Base-by-base conservation (phyloP, 2,797 vertebrate species). In the Ispidina picta region DNA sequence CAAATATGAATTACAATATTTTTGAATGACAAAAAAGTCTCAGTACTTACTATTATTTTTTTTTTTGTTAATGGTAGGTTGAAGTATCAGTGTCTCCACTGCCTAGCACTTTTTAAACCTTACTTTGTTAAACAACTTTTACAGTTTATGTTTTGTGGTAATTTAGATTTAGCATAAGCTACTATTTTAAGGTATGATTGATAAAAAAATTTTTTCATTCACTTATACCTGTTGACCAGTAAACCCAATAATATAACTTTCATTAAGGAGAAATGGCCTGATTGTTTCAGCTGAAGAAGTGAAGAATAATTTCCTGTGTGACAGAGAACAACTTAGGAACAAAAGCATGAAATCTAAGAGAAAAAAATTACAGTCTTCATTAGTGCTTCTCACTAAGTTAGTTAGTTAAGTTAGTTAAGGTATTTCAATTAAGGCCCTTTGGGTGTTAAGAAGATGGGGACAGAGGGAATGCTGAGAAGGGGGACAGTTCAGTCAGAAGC, bases 1-100 rank as follows among this genome's bases (percentile, higher is more conserved):
- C 60, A 81, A 95, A 96, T 72, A 65, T 20, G 43, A 78, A 20
- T 44, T 82, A 62, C 41, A 95, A 90, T 75, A 75, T 75, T 86
- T 92, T 91, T 69, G 86, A 77, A 72, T 89, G 64, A 93, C 79
- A 88, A 83, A 64, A 73, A 84, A 93, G 90, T 54, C 37, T 80
- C 86, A 52, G 75, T 44, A 87, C 20, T 41, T 51, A 83, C 15
- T 41, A 39, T 49, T 79, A 77, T 41, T 33, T 46, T 18, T 23
- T 8, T 64, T 83, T 37, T 71, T 55, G 35, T 65, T 76, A 54
- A 35, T 10, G 21, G 11, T 85, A 56, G 8, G 90, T 90, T 91
- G 88, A 95, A 88, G 31, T 19, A 91, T 79, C 71, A 52, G 17
- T 73, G 51, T 13, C 35, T 75, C 17, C 25, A 52, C 41, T n/a